A percentile compares a stretch with the other conserved stretches of the same genome.
These are phyloP conservation scores for Turritopsis dohrnii DNA, from an alignment of 30 jellyfish, hydroid and myxozoan genomes.

Conservation along the genomic window DNA sequence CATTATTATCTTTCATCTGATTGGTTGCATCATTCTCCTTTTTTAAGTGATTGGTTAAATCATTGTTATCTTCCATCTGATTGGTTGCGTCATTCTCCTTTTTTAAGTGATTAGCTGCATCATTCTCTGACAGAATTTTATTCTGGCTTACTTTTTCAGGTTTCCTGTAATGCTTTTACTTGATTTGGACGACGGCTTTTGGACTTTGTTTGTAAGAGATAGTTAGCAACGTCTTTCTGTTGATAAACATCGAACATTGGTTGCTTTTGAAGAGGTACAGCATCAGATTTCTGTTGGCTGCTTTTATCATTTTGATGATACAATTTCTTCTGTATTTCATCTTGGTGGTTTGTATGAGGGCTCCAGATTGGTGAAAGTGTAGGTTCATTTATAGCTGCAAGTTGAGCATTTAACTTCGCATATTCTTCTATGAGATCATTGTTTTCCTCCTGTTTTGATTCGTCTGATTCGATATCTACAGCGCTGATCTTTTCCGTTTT, in stretches of 20 bases:
- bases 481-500: slow-evolving; percentile 8
- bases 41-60: too few relatives aligned
- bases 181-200: background rate
- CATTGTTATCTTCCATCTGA: too few relatives aligned
- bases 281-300: background rate
- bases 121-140: too few relatives aligned
- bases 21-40: too few relatives aligned
- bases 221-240: background rate
- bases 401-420: background rate
- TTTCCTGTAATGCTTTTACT: too few relatives aligned
- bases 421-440: slow-evolving; percentile 13
- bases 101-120: too few relatives aligned
- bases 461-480: background rate
- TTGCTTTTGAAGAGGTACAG: background rate
- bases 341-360: background rate
- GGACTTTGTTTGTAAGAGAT: background rate
- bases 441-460: background rate
- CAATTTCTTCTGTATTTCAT: background rate
- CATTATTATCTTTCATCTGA: too few relatives aligned
- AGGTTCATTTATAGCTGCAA: slow-evolving; percentile 12
- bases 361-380: background rate
- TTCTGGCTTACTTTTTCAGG: too few relatives aligned
- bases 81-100: too few relatives aligned
- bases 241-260: background rate
- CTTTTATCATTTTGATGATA: background rate